Base-by-base conservation (phyloP, 2,113 vertebrate species). In the Struthio camelus region DNA sequence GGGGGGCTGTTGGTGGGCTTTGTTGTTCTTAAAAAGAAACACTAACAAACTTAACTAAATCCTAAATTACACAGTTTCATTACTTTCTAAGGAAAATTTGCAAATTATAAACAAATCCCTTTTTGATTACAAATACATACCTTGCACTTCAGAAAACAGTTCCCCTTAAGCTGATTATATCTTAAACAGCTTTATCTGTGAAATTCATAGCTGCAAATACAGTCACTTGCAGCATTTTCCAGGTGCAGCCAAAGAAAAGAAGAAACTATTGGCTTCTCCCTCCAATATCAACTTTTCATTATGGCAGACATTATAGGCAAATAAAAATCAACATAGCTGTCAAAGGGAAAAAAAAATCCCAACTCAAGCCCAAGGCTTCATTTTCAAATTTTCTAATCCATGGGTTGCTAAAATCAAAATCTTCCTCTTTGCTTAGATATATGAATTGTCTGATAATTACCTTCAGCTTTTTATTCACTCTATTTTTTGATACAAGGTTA, bases 151-250 rank as follows among this genome's bases (percentile, higher is more conserved):
- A 85, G 80, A 89, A 87, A 93, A 89, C 46, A 78, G 46, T 22
- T 93, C 56, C 56, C 34, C 72, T 95, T 86, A 89, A 95, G 38
- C 18, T 10, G 15, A 91, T 96, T 83, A 50, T 92, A 93, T 61
- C 65, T 92, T 88, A 85, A 96, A 90, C 27, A 87, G 48, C 65
- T 96, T 86, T 87, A 75, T 59, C 69, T 96, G 84, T 93, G 92
- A 96, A 96, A 97, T 91, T 92, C 85, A 85, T 83, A 92, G 76
- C 64, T 95, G 66, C 42, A 89, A 86, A 79, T 91, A 79, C 54
- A 94, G 56, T 81, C 38, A 80, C 17, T 40, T 86, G 32, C 56
- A 71, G 61, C 66, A 81, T 67, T 94, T 72, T 72, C 76, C 83
- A 84, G 80, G 66, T 85, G 30, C 50, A 81, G 73, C 36, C 73